Evolutionary conservation across 2,888 invertebrate species (phyloP), one percentile per base, ranked within the genome.

Genomic region (Mythimna ferrago): DNA sequence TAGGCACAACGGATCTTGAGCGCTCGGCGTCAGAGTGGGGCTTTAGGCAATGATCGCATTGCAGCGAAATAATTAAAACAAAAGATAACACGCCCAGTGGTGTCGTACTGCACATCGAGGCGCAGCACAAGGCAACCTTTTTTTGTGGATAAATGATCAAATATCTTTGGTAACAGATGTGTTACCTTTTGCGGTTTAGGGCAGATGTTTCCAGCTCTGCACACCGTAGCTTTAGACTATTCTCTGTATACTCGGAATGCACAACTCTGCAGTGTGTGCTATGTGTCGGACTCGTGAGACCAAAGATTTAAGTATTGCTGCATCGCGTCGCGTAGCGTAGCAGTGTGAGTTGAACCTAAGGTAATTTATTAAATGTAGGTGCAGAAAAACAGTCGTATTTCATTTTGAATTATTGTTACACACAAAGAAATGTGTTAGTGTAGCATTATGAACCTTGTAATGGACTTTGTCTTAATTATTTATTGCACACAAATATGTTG

Each of bases 321-420:
- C 26, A 26, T 26, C 26, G 26, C 26, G 26, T 26, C 6, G 6
- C 38, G 19, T 57, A 7, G 58, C 19, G 1, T 11, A n/a, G n/a
- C 38, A 0, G 60, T 61, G 61, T 41, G 41, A 21, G 41, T 7
- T 41, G 21, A 61, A 21, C 61, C 61, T 61, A 21, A 38, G 19
- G 16, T 64, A 74, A 78, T 80, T 60, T 63, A 66, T 56, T 64
- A 38, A 81, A 56, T 64, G 41, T 53, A n/a, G 44, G 44, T 21
- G 7, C 44, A 32, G n/a, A 71, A 78, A 80, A 76, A 76, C 56
- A 61, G 60, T 19, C 44, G 56, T 66, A 48, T 64, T 64, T 76
- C 71, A 81, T 66, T 70, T 41, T 48, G 77, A 81, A 32, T 64
- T 71, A 64, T 76, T 69, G 48, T 66, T 48, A 21, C 11, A 35